Evolutionary conservation across 2,888 invertebrate species (phyloP), one percentile per base, ranked within the genome.

Genomic region (Heliconius hortense): DNA sequence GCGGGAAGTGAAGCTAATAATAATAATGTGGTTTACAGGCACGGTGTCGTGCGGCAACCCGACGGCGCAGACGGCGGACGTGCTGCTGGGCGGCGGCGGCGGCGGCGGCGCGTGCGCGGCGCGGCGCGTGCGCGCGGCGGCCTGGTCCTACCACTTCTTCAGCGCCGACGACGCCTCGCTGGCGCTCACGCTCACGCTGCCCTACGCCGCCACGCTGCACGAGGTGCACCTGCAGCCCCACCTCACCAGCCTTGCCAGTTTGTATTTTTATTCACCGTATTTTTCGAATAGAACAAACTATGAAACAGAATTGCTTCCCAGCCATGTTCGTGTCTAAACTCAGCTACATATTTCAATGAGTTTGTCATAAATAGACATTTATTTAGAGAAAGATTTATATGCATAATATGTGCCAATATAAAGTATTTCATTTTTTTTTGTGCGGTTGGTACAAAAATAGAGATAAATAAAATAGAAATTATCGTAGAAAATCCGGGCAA

Each of bases 71-170:
- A 96, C 98, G 1, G 97, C 98, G 0, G 98, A 98, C 88, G 97
- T 98, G 77, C 94, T 99, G 59, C 97, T 99, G 80, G 97, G 97
- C 85, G 96, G 91, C 79, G 87, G 87, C 78, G 96, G 97, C 86
- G 96, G 96, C 72, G 95, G 96, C 1, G 95, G 95, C 79, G 97
- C 0, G 96, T 95, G 95, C 80, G 96, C 97, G 0, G 96, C 98
- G 4, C 95, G 98, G 63, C 94, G 98, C 62, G 97, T 98, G 31
- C 95, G 98, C 77, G 97, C 97, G 1, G 97, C 98, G 7, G 97
- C 98, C n/a, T 99, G 98, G 98, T 97, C 97, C 48, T 98, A 98
- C 92, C 98, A 98, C 93, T 99, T 98, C 93, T 98, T 98, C 92
- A 97, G 97, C 48, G 98, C 91, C 2, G 98, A 93, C 84, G 93